Evolutionary conservation across 2,888 invertebrate genomes (phyloP).

Genomic region (Orthosia gothica): DNA sequence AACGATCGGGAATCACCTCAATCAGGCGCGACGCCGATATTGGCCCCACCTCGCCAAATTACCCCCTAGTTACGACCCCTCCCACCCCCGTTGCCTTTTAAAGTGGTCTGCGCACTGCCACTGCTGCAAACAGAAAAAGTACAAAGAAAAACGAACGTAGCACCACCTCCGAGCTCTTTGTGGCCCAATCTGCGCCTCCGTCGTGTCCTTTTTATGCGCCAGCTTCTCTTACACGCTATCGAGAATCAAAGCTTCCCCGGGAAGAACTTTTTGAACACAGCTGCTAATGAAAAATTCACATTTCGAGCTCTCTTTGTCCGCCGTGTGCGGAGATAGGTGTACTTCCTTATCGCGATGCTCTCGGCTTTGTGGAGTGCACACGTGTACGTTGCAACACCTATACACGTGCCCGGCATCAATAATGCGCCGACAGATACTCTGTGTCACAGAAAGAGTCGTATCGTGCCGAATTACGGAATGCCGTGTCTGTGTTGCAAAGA

Average conservation of each 20-base stretch:
- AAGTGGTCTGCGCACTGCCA: constrained; percentile 91
- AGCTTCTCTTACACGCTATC: constrained; percentile 90
- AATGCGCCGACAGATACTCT: constrained; percentile 79
- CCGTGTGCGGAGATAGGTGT: constrained; percentile 81
- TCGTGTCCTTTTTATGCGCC: constrained; percentile 89
- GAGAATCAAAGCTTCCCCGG: constrained; percentile 88
- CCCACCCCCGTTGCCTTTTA: constrained; percentile 89
- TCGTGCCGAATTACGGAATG: constrained; percentile 85
- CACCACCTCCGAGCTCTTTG: constrained; percentile 91
- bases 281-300: constrained; percentile 91
- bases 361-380: constrained; percentile 83
- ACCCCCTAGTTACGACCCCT: constrained; percentile 90
- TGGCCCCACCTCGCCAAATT: constrained; percentile 90
- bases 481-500: constrained; percentile 86
- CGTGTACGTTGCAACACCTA: constrained; percentile 80
- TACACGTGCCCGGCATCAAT: constrained; percentile 86
- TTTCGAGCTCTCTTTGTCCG: constrained; percentile 87
- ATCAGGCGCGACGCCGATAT: constrained; percentile 90
- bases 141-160: constrained; percentile 87
- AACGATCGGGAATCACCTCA: constrained; percentile 89
- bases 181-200: constrained; percentile 90
- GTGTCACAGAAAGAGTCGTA: constrained; percentile 70
- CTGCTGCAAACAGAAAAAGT: constrained; percentile 91
- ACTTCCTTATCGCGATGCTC: constrained; percentile 86
- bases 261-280: constrained; percentile 88